A percentile compares a stretch with the other conserved stretches of the same genome.
phyloP scores from a whole-genome alignment of 2,888 invertebrate species.

The Polietes domitor region DNA sequence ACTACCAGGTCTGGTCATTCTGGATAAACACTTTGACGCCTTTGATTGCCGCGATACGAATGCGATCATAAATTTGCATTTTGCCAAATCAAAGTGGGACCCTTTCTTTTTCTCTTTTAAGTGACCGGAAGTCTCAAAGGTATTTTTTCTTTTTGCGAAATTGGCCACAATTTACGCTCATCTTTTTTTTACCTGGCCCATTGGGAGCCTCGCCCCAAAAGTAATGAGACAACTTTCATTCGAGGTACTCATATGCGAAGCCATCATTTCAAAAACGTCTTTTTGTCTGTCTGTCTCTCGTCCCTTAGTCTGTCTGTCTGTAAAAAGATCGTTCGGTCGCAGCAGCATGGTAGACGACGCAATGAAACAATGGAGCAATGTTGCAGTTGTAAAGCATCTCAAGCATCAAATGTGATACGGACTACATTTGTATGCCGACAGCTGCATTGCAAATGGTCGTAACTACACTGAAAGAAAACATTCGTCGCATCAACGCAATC shows the following conservation, averaged over 20 bases:
- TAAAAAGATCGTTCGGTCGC: background rate
- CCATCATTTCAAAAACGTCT: background rate
- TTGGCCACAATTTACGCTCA: background rate
- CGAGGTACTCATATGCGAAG: background rate
- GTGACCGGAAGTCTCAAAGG: conserved; percentile 57
- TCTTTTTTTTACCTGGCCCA: background rate
- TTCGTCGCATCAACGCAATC: no score
- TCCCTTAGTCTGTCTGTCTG: background rate
- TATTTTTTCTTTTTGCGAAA: conserved; percentile 8
- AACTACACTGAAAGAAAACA: no score
- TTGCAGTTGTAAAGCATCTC: background rate
- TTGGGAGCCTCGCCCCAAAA: conserved; percentile 3
- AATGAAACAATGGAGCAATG: background rate
- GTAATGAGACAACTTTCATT: conserved; percentile 26
- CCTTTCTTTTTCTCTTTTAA: conserved; percentile 42
- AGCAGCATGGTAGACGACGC: background rate
- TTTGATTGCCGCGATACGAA: conserved; percentile 1
- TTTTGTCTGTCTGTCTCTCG: background rate
- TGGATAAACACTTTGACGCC: conserved; percentile 4
- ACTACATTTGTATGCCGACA: background rate
- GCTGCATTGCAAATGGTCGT: no score
- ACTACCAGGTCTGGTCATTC: conserved; percentile 4
- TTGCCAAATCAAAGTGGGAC: background rate
- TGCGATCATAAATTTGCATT: conserved; percentile 49
- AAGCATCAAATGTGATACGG: background rate